Evolutionary conservation across 2,888 invertebrate genomes (phyloP).

Genomic region (Eupithecia subfuscata): DNA sequence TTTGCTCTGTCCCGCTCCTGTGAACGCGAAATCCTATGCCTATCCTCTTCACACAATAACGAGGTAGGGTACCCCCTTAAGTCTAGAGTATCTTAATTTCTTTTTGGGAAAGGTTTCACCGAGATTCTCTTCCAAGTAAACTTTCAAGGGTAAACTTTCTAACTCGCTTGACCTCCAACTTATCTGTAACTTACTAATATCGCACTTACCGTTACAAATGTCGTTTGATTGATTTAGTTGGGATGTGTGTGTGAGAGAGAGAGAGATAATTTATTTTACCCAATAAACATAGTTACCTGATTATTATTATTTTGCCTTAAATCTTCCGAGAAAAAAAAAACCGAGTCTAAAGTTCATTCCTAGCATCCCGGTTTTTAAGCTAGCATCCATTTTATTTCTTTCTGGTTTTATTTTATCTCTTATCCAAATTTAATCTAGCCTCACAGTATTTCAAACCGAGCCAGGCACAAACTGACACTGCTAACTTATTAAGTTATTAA

Average conservation of each 20-base stretch:
- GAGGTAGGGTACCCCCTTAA: no score
- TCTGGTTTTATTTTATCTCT: neutral
- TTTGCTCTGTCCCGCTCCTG: no score
- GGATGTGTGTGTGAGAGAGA: no score
- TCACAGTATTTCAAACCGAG: neutral
- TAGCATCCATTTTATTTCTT: no score
- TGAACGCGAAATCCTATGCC: no score
- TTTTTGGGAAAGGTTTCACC: neutral
- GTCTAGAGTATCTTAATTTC: neutral
- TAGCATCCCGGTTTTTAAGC: no score
- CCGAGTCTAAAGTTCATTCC: no score
- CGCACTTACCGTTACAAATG: neutral
- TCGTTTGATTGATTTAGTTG: neutral
- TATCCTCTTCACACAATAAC: no score
- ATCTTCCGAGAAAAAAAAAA: no score
- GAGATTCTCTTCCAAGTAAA: neutral
- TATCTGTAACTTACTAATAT: neutral
- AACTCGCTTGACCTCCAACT: constrained; percentile 1
- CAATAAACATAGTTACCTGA: no score
- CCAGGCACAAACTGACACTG: neutral
- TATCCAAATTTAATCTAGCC: neutral
- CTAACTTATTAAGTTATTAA: neutral
- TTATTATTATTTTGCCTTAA: no score
- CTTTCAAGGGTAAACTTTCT: neutral
- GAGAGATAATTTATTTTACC: no score